A percentile compares a stretch with the other conserved stretches of the same genome.
These are phyloP conservation scores for Erebia ligea DNA, from an alignment of 2,888 invertebrate genomes.

Conservation along the genomic window DNA sequence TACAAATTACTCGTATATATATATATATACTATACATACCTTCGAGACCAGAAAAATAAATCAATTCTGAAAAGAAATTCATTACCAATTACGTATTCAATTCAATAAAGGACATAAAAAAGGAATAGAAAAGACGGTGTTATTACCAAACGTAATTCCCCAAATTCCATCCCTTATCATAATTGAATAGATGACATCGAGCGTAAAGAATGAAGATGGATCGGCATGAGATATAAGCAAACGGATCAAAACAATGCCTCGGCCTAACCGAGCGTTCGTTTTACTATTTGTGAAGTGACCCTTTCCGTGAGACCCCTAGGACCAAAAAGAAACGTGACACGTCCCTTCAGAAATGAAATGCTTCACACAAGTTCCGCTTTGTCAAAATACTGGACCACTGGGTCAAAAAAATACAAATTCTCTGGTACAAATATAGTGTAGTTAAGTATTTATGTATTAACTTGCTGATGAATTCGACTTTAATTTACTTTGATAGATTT, in stretches of 20 bases:
- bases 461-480: no score
- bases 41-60: neutral
- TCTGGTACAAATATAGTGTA: no score
- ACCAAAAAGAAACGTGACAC: slow-evolving; percentile 37
- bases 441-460: no score
- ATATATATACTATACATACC: no score
- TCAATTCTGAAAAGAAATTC: slow-evolving; percentile 17
- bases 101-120: slow-evolving; percentile 27
- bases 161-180: slow-evolving; percentile 43
- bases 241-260: slow-evolving; percentile 52
- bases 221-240: slow-evolving; percentile 38
- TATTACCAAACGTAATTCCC: slow-evolving; percentile 35
- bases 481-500: no score
- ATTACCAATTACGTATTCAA: slow-evolving; percentile 27
- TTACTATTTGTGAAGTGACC: slow-evolving; percentile 58
- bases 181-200: slow-evolving; percentile 45
- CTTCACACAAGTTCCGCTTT: neutral
- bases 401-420: neutral
- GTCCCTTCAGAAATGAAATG: neutral
- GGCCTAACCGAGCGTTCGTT: slow-evolving; percentile 44
- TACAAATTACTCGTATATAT: no score
- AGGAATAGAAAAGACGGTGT: slow-evolving; percentile 25
- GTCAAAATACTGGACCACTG: neutral
- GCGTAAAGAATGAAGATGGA: slow-evolving; percentile 48
- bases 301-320: slow-evolving; percentile 48